These are phyloP conservation scores for Rhodinocichla rosea DNA, from an alignment of 2,113 vertebrate genomes.

Conservation along the genomic window DNA sequence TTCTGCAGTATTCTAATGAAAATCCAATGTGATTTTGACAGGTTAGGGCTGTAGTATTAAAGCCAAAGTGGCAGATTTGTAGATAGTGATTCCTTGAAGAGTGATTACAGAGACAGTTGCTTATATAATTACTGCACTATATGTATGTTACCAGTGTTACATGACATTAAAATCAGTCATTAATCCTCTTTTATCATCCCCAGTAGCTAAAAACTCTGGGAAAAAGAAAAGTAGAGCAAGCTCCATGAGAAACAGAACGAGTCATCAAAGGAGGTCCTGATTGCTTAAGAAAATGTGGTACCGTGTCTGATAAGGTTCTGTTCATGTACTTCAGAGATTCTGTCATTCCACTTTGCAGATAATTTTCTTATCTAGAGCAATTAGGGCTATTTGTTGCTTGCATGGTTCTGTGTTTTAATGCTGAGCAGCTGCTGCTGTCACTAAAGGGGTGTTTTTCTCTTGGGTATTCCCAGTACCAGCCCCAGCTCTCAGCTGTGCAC, in stretches of 20 bases:
- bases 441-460: background rate
- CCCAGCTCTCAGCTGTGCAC: background rate
- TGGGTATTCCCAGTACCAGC: background rate
- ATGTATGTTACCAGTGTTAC: background rate
- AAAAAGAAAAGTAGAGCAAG: background rate
- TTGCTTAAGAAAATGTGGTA: background rate
- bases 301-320: background rate
- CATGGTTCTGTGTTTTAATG: background rate
- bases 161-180: background rate
- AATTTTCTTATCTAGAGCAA: slow-evolving; percentile 4
- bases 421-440: background rate
- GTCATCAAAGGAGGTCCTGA: background rate
- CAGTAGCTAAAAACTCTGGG: background rate
- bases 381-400: background rate
- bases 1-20: slow-evolving; percentile 12
- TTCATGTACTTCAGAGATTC: background rate
- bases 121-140: slow-evolving; percentile 14
- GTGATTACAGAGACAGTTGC: background rate
- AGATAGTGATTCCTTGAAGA: slow-evolving; percentile 7
- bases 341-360: background rate
- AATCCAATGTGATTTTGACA: slow-evolving; percentile 31
- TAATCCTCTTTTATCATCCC: background rate
- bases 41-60: background rate
- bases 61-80: slow-evolving; percentile 31
- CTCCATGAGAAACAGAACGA: background rate